These are phyloP conservation scores for Lymantria monacha DNA, from an alignment of 2,888 invertebrate species.

Conservation along the genomic window DNA sequence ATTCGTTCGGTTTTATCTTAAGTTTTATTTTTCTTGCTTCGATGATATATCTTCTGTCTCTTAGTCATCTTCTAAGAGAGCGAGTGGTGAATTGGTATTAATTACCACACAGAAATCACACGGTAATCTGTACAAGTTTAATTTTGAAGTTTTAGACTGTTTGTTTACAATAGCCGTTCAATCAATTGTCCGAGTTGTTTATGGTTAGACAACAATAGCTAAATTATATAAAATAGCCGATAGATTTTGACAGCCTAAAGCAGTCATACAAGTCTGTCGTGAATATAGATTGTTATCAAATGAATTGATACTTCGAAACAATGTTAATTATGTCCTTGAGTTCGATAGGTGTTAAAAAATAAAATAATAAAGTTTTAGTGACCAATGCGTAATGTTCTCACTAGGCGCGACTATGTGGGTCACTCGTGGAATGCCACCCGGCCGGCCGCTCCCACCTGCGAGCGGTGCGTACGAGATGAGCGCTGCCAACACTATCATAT, in stretches of 20 bases:
- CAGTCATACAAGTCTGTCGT: background rate
- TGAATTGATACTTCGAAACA: constrained; percentile 1
- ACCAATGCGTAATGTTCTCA: constrained; percentile 33
- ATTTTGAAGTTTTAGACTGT: too few relatives aligned
- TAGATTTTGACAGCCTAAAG: background rate
- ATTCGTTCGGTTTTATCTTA: too few relatives aligned
- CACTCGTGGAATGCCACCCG: constrained; percentile 71
- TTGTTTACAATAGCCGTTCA: too few relatives aligned
- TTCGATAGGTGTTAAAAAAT: background rate
- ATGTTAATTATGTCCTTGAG: background rate
- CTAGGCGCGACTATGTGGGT: constrained; percentile 65
- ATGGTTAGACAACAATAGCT: background rate
- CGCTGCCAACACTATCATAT: constrained; percentile 33
- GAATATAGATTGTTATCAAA: constrained; percentile 6
- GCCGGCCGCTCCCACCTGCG: constrained; percentile 74
- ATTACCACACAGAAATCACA: too few relatives aligned
- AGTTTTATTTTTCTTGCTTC: too few relatives aligned
- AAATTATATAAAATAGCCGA: background rate
- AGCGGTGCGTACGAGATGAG: constrained; percentile 41
- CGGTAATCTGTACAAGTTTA: too few relatives aligned
- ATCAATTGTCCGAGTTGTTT: too few relatives aligned
- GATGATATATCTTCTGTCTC: too few relatives aligned
- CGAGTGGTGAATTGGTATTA: too few relatives aligned
- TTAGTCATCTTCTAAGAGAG: too few relatives aligned
- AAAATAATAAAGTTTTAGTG: constrained; percentile 1